These are phyloP conservation scores for Petrocephalus schoutedeni DNA, from an alignment of 2,797 vertebrate genomes.

Conservation along the genomic window DNA sequence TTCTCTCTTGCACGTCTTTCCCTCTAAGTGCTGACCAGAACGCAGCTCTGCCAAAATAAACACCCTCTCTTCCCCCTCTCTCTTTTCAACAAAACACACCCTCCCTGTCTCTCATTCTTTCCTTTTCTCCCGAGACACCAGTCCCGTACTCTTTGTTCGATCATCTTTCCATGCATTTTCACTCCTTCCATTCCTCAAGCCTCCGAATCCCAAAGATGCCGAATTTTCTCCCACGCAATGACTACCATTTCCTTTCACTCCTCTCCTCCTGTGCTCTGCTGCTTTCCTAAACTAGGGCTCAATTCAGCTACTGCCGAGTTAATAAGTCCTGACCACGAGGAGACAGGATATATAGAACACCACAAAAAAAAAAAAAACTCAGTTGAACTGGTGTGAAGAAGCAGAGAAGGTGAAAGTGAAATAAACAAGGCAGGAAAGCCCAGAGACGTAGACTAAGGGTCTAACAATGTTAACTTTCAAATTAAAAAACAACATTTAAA, in stretches of 20 bases:
- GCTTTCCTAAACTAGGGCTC: background rate
- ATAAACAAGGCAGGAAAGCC: background rate
- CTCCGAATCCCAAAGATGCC: constrained; percentile 29
- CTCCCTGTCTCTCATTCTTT: constrained; percentile 36
- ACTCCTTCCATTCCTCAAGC: constrained; percentile 17
- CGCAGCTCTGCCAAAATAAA: constrained; percentile 33
- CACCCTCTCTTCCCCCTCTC: constrained; percentile 47
- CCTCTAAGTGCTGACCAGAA: constrained; percentile 30
- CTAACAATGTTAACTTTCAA: background rate
- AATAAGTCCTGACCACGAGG: background rate
- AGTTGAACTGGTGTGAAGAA: background rate
- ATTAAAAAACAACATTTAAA: background rate
- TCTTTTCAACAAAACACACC: constrained; percentile 61
- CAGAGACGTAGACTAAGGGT: background rate
- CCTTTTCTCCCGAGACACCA: constrained; percentile 20
- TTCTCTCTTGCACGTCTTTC: constrained; percentile 12
- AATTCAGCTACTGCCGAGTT: background rate
- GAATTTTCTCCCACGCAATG: background rate
- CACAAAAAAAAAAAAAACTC: background rate
- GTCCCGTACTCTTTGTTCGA: constrained; percentile 17
- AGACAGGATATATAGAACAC: background rate
- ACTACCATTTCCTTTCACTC: background rate
- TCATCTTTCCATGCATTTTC: constrained; percentile 1
- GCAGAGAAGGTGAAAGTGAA: background rate
- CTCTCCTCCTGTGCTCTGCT: background rate